phyloP scores from a whole-genome alignment of 1,140 invertebrate species.

The Hycleus cichorii region DNA sequence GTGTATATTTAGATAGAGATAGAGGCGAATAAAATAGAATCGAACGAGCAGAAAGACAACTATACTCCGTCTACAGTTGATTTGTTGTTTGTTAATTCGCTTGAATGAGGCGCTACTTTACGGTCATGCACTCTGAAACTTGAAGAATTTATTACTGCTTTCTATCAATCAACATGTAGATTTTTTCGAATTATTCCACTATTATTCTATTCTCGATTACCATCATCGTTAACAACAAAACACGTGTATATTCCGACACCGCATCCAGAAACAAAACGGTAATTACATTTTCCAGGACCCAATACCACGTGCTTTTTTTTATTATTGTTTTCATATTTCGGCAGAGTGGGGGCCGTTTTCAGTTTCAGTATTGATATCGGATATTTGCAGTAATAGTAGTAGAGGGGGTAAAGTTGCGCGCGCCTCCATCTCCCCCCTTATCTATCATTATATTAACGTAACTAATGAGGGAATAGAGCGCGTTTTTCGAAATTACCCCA shows the following conservation, averaged over 20 bases:
- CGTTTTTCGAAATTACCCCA: conserved; percentile 22
- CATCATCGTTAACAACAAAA: not conserved
- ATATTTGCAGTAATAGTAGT: conserved; percentile 19
- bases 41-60: conserved; percentile 6
- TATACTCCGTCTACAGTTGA: conserved; percentile 1
- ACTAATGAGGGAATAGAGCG: not conserved
- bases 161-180: not conserved
- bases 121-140: conserved; percentile 39
- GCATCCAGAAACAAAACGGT: conserved; percentile 22
- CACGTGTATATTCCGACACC: conserved; percentile 22
- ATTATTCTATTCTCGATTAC: not conserved
- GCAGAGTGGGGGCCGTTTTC: conserved; percentile 19
- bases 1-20: no score
- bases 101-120: conserved; percentile 29
- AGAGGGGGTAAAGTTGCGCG: no score
- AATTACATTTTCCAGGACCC: conserved; percentile 27
- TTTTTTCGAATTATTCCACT: no score
- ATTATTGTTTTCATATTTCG: conserved; percentile 1
- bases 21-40: no score
- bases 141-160: not conserved
- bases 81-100: conserved; percentile 24
- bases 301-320: conserved; percentile 33
- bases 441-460: no score
- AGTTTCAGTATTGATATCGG: conserved; percentile 37
- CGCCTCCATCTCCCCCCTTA: no score